phyloP scores from a whole-genome alignment of 2,113 vertebrate genomes.

The Carassius auratus region DNA sequence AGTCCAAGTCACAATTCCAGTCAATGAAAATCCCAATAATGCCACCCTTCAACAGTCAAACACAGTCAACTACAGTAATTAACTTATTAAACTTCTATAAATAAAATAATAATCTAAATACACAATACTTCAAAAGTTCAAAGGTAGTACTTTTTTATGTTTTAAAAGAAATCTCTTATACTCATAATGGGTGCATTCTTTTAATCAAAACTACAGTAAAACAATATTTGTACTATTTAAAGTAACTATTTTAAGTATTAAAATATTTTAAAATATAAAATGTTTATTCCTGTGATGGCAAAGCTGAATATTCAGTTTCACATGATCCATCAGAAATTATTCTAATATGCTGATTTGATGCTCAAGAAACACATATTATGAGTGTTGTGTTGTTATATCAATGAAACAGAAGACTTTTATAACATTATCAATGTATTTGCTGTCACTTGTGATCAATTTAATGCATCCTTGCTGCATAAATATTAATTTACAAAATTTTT shows the following conservation, averaged over 20 bases:
- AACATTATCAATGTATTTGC: background rate
- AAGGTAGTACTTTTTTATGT: too few relatives aligned
- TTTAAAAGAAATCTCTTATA: too few relatives aligned
- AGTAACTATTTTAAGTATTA: too few relatives aligned
- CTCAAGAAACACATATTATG: background rate
- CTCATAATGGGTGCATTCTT: too few relatives aligned
- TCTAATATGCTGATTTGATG: background rate
- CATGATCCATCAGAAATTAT: background rate
- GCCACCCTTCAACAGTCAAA: slow-evolving; percentile 69
- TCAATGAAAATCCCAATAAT: slow-evolving; percentile 76
- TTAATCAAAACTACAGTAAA: too few relatives aligned
- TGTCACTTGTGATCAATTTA: background rate
- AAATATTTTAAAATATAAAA: background rate
- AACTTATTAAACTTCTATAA: background rate
- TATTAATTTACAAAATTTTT: too few relatives aligned
- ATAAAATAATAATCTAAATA: background rate
- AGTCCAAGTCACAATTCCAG: slow-evolving; percentile 81
- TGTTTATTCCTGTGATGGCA: background rate
- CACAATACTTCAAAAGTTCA: too few relatives aligned
- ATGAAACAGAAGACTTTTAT: background rate
- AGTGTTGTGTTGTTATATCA: background rate
- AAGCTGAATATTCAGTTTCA: background rate
- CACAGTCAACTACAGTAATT: background rate
- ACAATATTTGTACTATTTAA: too few relatives aligned
- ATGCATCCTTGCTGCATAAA: background rate